Base-by-base conservation (phyloP, 1,140 invertebrate species). In the Apis dorsata region DNA sequence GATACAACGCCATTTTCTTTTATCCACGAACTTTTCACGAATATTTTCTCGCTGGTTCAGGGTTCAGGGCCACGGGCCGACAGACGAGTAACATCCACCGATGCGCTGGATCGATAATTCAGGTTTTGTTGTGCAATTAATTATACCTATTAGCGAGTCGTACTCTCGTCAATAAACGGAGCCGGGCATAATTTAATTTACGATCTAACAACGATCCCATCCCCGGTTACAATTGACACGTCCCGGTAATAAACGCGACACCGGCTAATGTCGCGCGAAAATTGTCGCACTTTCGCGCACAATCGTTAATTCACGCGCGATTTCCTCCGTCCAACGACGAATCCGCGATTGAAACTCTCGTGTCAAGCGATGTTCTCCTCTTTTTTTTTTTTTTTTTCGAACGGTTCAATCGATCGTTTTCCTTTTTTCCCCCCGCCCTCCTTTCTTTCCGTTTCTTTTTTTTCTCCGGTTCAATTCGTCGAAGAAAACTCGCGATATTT, bases 61-160 rank as follows among this genome's bases (percentile, higher is more conserved):
- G 34, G 5, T 34, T 34, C 34, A 34, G 34, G 34, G 34, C 34
- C 34, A 34, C 34, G 34, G 80, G 24, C 0, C 24, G 24, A 24
- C 28, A 11, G 34, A 44, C 34, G 34, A 44, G 5, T 44, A 44
- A 44, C 5, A 44, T 44, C 34, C 5, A 2, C 34, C 34, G 34
- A 34, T 34, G 34, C 44, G 21, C 24, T 28, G 49, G 24, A 81
- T 86, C 76, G 77, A 87, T 83, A 84, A 24, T 65, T 68, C 68
- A 21, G 65, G 76, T 80, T 87, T 86, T 84, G 86, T 87, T 87
- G 86, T 73, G 73, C 85, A 86, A 87, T 87, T 87, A 87, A 87
- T 87, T 87, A 87, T 81, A 87, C 78, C 81, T 78, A 84, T 87
- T 86, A 87, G 81, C 78, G 81, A 86, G 63, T 86, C 76, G 66